These are phyloP conservation scores for Helarctos malayanus DNA, from an alignment of 2,797 vertebrate genomes.

Conservation along the genomic window DNA sequence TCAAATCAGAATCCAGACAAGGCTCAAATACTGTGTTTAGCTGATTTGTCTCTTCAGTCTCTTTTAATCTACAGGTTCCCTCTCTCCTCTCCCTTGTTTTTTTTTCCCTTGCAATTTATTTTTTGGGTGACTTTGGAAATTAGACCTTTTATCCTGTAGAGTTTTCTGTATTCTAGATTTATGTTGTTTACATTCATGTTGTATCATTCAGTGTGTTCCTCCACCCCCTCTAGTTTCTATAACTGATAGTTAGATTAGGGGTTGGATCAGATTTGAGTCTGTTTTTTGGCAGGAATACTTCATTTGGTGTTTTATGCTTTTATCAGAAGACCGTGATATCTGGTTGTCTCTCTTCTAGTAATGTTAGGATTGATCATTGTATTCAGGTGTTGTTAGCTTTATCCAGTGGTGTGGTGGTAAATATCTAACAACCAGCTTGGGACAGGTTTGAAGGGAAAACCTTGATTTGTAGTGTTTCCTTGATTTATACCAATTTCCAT, in stretches of 20 bases:
- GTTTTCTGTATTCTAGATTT: conserved; percentile 16
- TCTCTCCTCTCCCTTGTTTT: not conserved
- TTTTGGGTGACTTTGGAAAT: conserved; percentile 12
- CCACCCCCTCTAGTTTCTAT: not conserved
- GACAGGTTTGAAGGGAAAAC: not conserved
- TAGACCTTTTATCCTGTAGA: conserved; percentile 2
- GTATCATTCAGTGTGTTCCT: not conserved
- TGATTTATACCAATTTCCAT: conserved; percentile 7
- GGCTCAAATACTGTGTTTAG: not conserved
- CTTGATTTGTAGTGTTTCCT: not conserved
- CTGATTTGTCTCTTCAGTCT: not conserved
- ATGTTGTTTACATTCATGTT: not conserved
- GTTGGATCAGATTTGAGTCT: not conserved
- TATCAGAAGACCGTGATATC: not conserved
- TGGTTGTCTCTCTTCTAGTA: conserved; percentile 11
- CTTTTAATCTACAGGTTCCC: not conserved
- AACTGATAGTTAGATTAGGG: not conserved
- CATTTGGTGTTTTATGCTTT: conserved; percentile 30
- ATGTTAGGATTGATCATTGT: conserved; percentile 4
- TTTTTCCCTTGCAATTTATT: not conserved
- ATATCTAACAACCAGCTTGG: conserved; percentile 24
- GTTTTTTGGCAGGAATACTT: not conserved
- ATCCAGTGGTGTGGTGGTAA: not conserved
- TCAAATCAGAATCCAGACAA: conserved; percentile 56
- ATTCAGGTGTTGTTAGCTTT: not conserved